Base-by-base conservation (phyloP, 2,797 vertebrate species). In the Sebastes kiyomatsui region DNA sequence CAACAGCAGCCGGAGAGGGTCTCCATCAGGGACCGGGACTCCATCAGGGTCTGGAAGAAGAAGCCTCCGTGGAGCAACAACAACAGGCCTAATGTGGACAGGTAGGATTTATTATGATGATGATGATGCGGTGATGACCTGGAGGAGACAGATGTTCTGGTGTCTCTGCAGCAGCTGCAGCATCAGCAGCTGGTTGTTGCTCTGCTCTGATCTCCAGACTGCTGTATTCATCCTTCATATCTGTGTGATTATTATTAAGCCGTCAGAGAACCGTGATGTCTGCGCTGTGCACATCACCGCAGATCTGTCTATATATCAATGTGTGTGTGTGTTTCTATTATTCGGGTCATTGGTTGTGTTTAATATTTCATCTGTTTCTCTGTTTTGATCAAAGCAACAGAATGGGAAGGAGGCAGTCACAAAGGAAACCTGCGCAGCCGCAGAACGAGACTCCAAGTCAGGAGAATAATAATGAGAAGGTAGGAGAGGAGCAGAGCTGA, bases 391-490 rank as follows among this genome's bases (percentile, higher is more conserved):
- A 14, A 58, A 94, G 92, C 72, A 67, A 66, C 77, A 94, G 82
- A 60, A 93, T 93, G 89, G 94, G 88, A 5, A 81, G 79, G 46
- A 62, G 84, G 59, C 88, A 85, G 70, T 32, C 87, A 55, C 90
- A 93, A 30, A 90, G 87, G 86, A 93, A 82, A 69, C 6, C 82
- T 0, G 23, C 58, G 32, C 91, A 83, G 66, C 80, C 80, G 12
- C 90, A 88, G 80, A 23, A 27, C 42, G 46, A 28, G 14, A 0
- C 28, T 3, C 74, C 86, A 4, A 77, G 46, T 20, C 87, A 87
- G 16, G 86, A 90, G 16, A 89, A 83, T 16, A 69, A 58, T 8
- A 35, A 72, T 9, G 91, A 92, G 4, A 91, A 88, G 78, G 92
- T 93, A 16, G 72, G 88, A 42, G 54, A 7, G 5, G 38, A 16